Percentiles rank a stretch among this genome's conserved stretches.
phyloP scores from a whole-genome alignment of 2,113 vertebrate genomes.

The Hyaena hyaena region DNA sequence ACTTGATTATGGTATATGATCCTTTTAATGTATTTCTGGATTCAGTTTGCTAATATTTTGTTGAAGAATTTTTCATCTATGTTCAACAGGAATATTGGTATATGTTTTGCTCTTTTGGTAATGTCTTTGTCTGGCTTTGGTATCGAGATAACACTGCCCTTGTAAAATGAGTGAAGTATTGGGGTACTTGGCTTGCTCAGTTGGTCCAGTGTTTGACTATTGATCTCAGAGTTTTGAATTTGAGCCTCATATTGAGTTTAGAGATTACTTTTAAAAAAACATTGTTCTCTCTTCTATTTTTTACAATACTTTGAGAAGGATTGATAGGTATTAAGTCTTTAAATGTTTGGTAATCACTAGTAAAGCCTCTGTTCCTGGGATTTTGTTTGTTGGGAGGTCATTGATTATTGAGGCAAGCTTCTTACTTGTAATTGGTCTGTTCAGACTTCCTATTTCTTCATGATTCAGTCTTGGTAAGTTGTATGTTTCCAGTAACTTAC shows the following conservation, averaged over 20 bases:
- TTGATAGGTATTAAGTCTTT: not conserved
- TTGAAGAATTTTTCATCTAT: not conserved
- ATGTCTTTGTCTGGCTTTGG: not conserved
- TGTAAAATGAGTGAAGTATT: not conserved
- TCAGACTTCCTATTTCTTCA: not conserved
- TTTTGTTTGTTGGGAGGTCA: not conserved
- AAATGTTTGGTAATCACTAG: not conserved
- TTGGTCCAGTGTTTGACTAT: not conserved
- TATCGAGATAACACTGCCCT: not conserved
- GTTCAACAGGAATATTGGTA: not conserved
- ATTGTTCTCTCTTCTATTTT: not conserved
- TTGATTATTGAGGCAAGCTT: not conserved
- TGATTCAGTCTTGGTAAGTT: not conserved
- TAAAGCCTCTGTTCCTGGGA: not conserved
- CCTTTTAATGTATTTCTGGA: not conserved
- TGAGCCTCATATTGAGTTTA: not conserved
- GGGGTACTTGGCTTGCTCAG: not conserved
- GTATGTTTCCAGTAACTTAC: not conserved
- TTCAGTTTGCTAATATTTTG: not conserved
- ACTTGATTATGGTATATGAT: not conserved
- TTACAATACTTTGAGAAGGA: not conserved
- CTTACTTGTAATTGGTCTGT: not conserved
- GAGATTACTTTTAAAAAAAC: not conserved
- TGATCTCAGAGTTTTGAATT: not conserved
- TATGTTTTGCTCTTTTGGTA: not conserved